A percentile compares a stretch with the other conserved stretches of the same genome.
These are phyloP conservation scores for Zaprionus africanus DNA, from an alignment of 1,140 invertebrate genomes.

Conservation along the genomic window DNA sequence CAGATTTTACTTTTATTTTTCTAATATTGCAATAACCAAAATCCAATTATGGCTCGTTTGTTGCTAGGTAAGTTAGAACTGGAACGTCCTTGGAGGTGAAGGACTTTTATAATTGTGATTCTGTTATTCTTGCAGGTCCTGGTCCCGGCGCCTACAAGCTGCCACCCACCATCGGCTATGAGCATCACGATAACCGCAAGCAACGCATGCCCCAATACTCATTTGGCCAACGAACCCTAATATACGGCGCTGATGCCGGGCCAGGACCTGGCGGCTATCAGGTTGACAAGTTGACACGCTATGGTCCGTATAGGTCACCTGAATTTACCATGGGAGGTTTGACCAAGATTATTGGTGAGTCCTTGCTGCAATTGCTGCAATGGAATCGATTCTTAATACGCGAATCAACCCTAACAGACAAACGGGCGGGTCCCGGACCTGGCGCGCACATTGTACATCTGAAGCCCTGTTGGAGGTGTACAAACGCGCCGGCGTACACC, in stretches of 20 bases:
- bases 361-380: background rate
- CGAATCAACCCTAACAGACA: conserved; percentile 43
- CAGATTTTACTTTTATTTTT: conserved; percentile 51
- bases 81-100: background rate
- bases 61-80: conserved; percentile 56
- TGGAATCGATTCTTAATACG: background rate
- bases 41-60: conserved; percentile 49
- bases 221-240: conserved; percentile 84
- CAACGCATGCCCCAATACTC: conserved; percentile 87
- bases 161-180: conserved; percentile 86
- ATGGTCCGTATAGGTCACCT: conserved; percentile 56
- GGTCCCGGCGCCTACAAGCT: conserved; percentile 87
- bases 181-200: conserved; percentile 86
- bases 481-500: conserved; percentile 85
- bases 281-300: conserved; percentile 68
- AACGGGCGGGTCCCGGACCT: conserved; percentile 85
- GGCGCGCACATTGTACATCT: conserved; percentile 85
- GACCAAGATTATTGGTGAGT: conserved; percentile 55
- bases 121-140: conserved; percentile 84
- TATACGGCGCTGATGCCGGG: conserved; percentile 31
- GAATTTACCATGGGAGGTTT: conserved; percentile 78
- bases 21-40: conserved; percentile 66
- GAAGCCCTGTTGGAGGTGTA: conserved; percentile 84
- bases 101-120: background rate
- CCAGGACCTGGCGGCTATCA: conserved; percentile 76